Conservation (phyloP, 1,140 invertebrate species). For the Temnothorax curvispinosus region DNA sequence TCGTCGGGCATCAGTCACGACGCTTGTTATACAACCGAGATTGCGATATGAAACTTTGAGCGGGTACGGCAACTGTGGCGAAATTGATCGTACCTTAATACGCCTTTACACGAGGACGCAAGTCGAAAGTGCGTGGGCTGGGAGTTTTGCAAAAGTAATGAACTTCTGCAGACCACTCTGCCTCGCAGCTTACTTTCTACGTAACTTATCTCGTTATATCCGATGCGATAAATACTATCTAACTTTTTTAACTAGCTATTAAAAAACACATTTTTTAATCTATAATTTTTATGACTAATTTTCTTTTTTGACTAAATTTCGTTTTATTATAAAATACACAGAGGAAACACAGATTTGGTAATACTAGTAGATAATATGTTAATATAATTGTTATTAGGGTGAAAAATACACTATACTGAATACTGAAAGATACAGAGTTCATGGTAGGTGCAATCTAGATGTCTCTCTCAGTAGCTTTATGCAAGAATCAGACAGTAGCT, state of each 20-base stretch:
- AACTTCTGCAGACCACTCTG: background rate
- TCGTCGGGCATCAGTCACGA: constrained; percentile 64
- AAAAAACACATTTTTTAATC: background rate
- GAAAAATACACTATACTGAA: background rate
- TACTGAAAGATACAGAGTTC: background rate
- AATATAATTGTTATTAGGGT: background rate
- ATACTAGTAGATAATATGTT: background rate
- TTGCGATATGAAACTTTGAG: constrained; percentile 60
- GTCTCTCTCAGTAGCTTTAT: background rate
- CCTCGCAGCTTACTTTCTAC: background rate
- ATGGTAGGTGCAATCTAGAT: background rate
- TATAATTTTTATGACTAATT: background rate
- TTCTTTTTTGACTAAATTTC: background rate
- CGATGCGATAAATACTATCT: background rate
- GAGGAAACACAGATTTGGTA: background rate
- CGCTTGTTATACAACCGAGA: constrained; percentile 43
- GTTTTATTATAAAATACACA: background rate
- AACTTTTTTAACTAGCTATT: background rate
- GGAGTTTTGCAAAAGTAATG: constrained; percentile 10
- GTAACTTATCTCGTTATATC: background rate
- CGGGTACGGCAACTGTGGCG: constrained; percentile 20
- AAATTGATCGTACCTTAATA: constrained; percentile 38
- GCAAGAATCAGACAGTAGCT: constrained; percentile 25
- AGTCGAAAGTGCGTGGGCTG: constrained; percentile 15
- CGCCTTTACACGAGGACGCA: background rate